Evolutionary conservation across 1,140 invertebrate genomes (phyloP).

Genomic region (Atopsyche davidsoni): DNA sequence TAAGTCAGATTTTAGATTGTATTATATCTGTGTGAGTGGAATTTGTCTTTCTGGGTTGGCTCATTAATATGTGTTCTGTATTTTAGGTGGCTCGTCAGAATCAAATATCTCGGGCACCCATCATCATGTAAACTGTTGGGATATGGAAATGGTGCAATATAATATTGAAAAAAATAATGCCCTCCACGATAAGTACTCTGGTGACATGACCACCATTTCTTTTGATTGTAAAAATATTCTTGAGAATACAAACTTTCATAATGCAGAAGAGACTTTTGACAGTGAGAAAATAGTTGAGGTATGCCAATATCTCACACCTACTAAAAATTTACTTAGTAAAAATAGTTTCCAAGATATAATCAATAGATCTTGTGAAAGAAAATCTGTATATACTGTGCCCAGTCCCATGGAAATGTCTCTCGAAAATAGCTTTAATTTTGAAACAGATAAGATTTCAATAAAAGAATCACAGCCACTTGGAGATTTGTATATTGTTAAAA

Average conservation of each 20-base stretch:
- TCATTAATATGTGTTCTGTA: neutral
- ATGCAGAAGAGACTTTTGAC: neutral
- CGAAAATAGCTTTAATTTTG: conserved; percentile 41
- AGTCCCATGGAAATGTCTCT: conserved; percentile 42
- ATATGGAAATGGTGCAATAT: conserved; percentile 13
- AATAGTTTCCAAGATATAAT: neutral
- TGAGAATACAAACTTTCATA: neutral
- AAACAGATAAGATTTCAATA: conserved; percentile 11
- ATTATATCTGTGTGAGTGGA: conserved; percentile 1
- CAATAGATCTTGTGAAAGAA: neutral
- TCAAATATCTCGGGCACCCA: conserved; percentile 3
- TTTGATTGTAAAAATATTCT: neutral
- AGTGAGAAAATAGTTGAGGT: conserved; percentile 16
- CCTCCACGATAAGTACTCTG: neutral
- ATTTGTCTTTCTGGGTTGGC: neutral
- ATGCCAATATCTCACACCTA: conserved; percentile 22
- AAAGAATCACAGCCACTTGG: conserved; percentile 8
- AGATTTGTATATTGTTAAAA: neutral
- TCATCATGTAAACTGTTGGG: neutral
- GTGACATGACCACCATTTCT: conserved; percentile 1
- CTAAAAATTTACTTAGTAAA: conserved; percentile 17
- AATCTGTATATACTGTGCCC: neutral
- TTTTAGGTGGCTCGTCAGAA: conserved; percentile 12
- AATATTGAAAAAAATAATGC: conserved; percentile 3
- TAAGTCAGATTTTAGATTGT: conserved; percentile 11